Base-by-base conservation (phyloP, 2,888 invertebrate species). In the Cosmorhoe ocellata region DNA sequence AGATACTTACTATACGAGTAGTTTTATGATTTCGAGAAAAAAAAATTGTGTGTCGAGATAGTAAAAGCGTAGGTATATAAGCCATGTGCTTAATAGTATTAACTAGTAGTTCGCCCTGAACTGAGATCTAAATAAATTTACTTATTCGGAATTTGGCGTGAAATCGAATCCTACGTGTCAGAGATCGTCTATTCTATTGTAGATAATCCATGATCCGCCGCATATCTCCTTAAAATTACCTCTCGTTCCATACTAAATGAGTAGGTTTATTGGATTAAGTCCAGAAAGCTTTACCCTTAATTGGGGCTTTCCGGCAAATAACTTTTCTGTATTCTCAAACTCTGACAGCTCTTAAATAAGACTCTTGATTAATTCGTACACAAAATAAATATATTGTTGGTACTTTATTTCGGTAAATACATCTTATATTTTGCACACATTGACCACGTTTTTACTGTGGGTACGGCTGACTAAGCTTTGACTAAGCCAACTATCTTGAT, bases 251-350 rank as follows among this genome's bases (percentile, higher is more conserved):
- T 83, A 81, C 82, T 86, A 86, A 89, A 86, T 84, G 86, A 85
- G 88, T 85, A 85, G 87, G 79, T 87, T 89, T 87, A 89, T 88
- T 87, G 86, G 87, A 89, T 89, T 88, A 88, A 82, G 84, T 84
- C 81, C 84, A 87, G 81, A 85, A 87, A 84, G 88, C 88, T 83
- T 82, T 76, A 81, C 83, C 84, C 85, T 82, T 89, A 89, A 88
- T 89, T 89, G 86, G 86, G 80, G 88, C 85, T 87, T 84, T 83
- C 82, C 81, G 76, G 80, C 81, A 84, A 87, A 89, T 89, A 86
- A 85, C 84, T 87, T 89, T 88, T 84, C 79, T 84, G 83, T 85
- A 86, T 85, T 48, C 86, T 86, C 83, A 83, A 86, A 84, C 81
- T 84, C 81, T 78, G 81, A 83, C 83, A 78, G 82, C 79, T 81